phyloP scores from a whole-genome alignment of 2,888 invertebrate genomes.

The Poecilus cupreus region DNA sequence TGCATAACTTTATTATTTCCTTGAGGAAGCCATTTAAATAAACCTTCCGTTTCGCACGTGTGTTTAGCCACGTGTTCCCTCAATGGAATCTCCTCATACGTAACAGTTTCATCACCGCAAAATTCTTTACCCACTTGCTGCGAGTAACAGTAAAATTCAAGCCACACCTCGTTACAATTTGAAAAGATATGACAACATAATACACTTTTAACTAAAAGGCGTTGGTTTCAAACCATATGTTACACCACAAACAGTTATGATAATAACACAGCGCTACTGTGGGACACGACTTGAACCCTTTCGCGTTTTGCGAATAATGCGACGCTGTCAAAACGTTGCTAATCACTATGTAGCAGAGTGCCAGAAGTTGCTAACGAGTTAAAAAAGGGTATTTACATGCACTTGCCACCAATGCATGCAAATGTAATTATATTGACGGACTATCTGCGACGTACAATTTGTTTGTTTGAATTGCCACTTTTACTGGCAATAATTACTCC shows the following conservation, averaged over 20 bases:
- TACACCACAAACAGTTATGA: slow-evolving; percentile 44
- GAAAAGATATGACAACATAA: slow-evolving; percentile 36
- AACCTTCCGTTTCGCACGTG: not conserved
- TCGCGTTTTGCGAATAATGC: not conserved
- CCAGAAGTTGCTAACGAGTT: not conserved
- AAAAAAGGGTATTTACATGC: not conserved
- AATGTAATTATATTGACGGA: not conserved
- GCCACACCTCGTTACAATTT: not conserved
- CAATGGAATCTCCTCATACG: slow-evolving; percentile 15
- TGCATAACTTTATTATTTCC: not conserved
- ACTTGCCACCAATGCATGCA: not conserved
- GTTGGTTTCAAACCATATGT: slow-evolving; percentile 5
- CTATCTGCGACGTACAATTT: not conserved
- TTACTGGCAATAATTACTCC: too few species aligned
- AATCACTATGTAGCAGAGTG: not conserved
- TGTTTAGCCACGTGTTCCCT: not conserved
- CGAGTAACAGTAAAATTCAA: slow-evolving; percentile 17
- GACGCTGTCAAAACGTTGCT: slow-evolving; percentile 12
- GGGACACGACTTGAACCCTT: slow-evolving; percentile 7
- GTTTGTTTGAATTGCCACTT: too few species aligned
- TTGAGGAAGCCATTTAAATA: not conserved
- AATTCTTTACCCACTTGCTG: not conserved
- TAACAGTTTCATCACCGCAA: slow-evolving; percentile 14
- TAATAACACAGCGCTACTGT: slow-evolving; percentile 13
- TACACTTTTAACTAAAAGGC: slow-evolving; percentile 4